Evolutionary conservation across 2,113 vertebrate genomes (phyloP).

Genomic region (Cinclus mexicanus): DNA sequence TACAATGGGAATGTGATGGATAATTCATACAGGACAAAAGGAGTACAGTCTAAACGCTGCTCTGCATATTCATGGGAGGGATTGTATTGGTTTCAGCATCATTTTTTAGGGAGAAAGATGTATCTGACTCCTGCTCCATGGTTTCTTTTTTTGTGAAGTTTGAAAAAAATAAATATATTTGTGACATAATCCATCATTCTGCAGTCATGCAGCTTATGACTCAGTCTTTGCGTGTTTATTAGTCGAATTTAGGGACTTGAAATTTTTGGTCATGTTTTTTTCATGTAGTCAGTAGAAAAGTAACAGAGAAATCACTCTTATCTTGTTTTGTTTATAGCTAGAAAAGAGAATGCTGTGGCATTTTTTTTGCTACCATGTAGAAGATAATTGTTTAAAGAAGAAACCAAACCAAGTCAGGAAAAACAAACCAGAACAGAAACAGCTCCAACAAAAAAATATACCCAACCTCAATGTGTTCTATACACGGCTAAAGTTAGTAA

Average conservation of each 20-base stretch:
- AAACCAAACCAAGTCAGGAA: not conserved
- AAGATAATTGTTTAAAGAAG: not conserved
- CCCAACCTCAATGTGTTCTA: accelerated
- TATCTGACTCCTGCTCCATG: not conserved
- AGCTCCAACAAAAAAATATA: not conserved
- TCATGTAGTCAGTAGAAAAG: not conserved
- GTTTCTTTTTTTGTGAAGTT: not conserved
- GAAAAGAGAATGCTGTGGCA: not conserved
- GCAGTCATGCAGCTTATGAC: not conserved
- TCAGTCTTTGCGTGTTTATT: not conserved
- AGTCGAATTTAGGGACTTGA: not conserved
- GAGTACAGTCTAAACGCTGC: not conserved
- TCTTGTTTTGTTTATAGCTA: not conserved
- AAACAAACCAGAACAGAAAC: not conserved
- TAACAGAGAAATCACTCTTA: not conserved
- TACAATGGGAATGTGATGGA: slow-evolving; percentile 43
- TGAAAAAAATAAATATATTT: not conserved
- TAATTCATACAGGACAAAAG: slow-evolving; percentile 45
- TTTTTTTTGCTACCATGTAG: not conserved
- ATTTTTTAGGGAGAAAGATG: not conserved
- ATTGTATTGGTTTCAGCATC: not conserved
- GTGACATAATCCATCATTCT: not conserved
- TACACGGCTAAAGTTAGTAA: not conserved
- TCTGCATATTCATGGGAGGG: slow-evolving; percentile 18
- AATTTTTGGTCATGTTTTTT: not conserved